Evolutionary conservation across 1,140 invertebrate genomes (phyloP).

Genomic region (Lepidurus arcticus): DNA sequence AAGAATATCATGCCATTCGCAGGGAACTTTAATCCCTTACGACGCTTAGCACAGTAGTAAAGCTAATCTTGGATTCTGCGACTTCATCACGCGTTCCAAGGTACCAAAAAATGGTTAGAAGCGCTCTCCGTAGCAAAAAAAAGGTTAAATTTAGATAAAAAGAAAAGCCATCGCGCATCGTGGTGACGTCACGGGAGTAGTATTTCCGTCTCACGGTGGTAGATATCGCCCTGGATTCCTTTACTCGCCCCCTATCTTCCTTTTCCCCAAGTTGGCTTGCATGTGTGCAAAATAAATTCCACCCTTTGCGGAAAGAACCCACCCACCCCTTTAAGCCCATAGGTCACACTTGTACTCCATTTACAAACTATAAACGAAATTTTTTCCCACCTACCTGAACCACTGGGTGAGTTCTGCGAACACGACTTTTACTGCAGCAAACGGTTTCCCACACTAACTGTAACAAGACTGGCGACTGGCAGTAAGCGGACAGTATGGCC

Average conservation of each 20-base stretch:
- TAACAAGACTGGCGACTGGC: neutral
- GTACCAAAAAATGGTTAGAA: neutral
- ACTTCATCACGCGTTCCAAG: constrained; percentile 13
- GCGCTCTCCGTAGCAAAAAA: neutral
- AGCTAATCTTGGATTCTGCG: constrained; percentile 12
- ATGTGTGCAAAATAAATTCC: neutral
- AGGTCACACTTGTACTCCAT: constrained; percentile 6
- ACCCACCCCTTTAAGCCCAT: neutral
- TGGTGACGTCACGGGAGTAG: constrained; percentile 2
- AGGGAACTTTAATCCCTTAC: neutral
- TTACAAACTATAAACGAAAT: neutral
- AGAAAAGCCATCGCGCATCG: neutral
- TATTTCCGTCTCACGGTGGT: constrained; percentile 13
- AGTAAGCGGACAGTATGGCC: neutral
- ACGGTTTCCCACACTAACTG: neutral
- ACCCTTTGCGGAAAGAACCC: neutral
- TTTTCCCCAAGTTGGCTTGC: neutral
- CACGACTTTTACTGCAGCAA: neutral
- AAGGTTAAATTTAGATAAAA: constrained; percentile 12
- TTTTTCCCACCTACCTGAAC: constrained; percentile 8
- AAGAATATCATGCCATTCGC: neutral
- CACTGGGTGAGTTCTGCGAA: neutral
- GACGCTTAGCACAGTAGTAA: constrained; percentile 6
- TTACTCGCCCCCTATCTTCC: neutral
- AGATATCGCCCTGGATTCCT: neutral